A percentile compares a stretch with the other conserved stretches of the same genome.
Evolutionary conservation across 1,140 invertebrate species (phyloP).

Genomic region (Halotydeus destructor): DNA sequence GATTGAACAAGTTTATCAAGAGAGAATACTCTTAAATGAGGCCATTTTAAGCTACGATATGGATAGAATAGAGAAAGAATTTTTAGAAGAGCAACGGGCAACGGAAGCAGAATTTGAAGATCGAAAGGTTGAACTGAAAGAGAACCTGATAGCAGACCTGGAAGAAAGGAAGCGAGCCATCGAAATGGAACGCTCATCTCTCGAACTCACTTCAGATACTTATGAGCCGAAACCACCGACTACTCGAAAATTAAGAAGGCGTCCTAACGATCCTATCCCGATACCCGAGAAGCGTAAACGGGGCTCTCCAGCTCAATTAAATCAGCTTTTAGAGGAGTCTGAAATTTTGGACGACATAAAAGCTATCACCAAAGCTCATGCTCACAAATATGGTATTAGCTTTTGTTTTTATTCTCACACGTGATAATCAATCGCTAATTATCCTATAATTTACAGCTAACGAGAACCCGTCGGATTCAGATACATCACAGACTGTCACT

Average conservation of each 20-base stretch:
- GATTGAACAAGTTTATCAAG: conserved; percentile 55
- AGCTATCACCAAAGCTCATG: conserved; percentile 42
- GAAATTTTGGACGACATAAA: conserved; percentile 72
- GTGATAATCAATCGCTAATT: background rate
- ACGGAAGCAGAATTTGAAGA: conserved; percentile 81
- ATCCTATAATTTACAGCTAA: background rate
- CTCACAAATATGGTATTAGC: background rate
- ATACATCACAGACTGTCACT: conserved; percentile 7
- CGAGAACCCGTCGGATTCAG: conserved; percentile 1
- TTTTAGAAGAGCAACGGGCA: conserved; percentile 60
- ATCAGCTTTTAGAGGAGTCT: conserved; percentile 63
- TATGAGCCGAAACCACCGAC: conserved; percentile 35
- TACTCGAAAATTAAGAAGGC: conserved; percentile 63
- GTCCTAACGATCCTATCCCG: conserved; percentile 80
- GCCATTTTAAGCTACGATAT: conserved; percentile 60
- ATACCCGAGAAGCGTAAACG: conserved; percentile 36
- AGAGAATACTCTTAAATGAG: conserved; percentile 52
- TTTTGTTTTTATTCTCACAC: background rate
- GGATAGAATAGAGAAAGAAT: conserved; percentile 68
- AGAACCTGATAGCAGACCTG: conserved; percentile 68
- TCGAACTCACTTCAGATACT: conserved; percentile 46
- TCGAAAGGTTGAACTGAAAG: conserved; percentile 73
- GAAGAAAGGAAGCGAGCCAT: conserved; percentile 77
- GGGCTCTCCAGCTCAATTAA: conserved; percentile 51
- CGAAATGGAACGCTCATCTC: conserved; percentile 58